Conservation (phyloP, 1,140 invertebrate species). For the Atopsyche davidsoni region DNA sequence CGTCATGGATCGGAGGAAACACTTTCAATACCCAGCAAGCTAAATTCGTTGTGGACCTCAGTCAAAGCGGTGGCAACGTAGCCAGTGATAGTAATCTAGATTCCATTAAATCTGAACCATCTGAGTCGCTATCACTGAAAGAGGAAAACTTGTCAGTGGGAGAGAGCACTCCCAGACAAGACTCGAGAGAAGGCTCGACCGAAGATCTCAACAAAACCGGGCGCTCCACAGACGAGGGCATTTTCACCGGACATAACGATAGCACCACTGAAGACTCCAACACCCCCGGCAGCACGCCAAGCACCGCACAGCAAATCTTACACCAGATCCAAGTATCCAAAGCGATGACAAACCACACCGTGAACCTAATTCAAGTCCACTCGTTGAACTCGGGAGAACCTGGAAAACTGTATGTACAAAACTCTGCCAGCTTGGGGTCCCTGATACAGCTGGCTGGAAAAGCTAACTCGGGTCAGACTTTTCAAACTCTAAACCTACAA, state of each 20-base stretch:
- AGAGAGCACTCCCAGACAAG: constrained; percentile 19
- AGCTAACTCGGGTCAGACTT: constrained; percentile 10
- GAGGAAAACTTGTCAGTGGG: constrained; percentile 23
- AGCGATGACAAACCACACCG: constrained; percentile 16
- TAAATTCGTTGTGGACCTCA: constrained; percentile 25
- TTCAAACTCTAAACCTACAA: constrained; percentile 20
- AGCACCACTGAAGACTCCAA: constrained; percentile 14
- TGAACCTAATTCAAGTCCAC: constrained; percentile 29
- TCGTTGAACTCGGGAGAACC: constrained; percentile 22
- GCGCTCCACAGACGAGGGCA: constrained; percentile 16
- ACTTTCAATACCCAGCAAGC: constrained; percentile 18
- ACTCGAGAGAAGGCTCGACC: constrained; percentile 9
- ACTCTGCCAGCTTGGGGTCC: constrained; percentile 17
- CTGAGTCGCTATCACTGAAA: constrained; percentile 23
- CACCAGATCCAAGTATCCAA: constrained; percentile 24
- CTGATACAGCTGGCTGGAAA: constrained; percentile 24
- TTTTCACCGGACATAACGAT: constrained; percentile 16
- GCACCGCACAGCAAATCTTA: constrained; percentile 11
- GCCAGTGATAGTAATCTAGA: constrained; percentile 21
- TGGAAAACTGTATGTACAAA: constrained; percentile 27
- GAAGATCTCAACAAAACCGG: constrained; percentile 19
- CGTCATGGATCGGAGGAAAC: constrained; percentile 15
- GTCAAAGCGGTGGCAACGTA: constrained; percentile 8
- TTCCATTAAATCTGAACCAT: constrained; percentile 24
- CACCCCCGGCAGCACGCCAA: constrained; percentile 6